A percentile compares a stretch with the other conserved stretches of the same genome.
These are phyloP conservation scores for Numenius phaeopus DNA, from an alignment of 2,797 vertebrate genomes.

Conservation along the genomic window DNA sequence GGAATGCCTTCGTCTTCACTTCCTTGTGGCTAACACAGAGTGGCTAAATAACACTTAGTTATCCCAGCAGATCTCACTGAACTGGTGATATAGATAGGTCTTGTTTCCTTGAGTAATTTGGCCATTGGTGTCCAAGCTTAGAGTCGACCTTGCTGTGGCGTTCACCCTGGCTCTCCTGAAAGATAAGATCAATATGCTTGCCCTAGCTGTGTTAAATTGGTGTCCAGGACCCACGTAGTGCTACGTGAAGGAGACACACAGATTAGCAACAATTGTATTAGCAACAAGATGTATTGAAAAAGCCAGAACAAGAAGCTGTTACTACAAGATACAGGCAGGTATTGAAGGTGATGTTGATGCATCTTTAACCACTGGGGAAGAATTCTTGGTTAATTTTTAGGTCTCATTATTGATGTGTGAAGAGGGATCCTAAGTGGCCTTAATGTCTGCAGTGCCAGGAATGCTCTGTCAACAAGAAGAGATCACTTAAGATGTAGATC, in stretches of 20 bases:
- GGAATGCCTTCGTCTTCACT: not conserved
- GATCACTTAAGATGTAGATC: not conserved
- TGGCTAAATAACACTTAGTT: not conserved
- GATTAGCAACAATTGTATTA: not conserved
- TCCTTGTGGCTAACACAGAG: not conserved
- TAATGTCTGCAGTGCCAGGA: not conserved
- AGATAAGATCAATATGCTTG: not conserved
- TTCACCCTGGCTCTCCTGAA: not conserved
- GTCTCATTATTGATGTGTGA: not conserved
- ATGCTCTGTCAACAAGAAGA: not conserved
- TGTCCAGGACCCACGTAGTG: not conserved
- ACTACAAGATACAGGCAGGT: not conserved
- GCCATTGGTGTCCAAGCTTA: not conserved
- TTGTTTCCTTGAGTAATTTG: not conserved
- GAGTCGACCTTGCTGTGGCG: not conserved
- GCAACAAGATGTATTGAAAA: not conserved
- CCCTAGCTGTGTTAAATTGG: not conserved
- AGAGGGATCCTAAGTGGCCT: not conserved
- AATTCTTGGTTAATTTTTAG: not conserved
- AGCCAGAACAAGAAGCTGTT: not conserved
- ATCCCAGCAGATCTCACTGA: not conserved
- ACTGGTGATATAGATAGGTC: not conserved
- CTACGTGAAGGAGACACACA: not conserved
- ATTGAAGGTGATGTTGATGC: not conserved
- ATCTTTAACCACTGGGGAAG: not conserved